A percentile compares a stretch with the other conserved stretches of the same genome.
Conservation (phyloP, 2,113 vertebrate genomes). For the Prinia subflava region DNA sequence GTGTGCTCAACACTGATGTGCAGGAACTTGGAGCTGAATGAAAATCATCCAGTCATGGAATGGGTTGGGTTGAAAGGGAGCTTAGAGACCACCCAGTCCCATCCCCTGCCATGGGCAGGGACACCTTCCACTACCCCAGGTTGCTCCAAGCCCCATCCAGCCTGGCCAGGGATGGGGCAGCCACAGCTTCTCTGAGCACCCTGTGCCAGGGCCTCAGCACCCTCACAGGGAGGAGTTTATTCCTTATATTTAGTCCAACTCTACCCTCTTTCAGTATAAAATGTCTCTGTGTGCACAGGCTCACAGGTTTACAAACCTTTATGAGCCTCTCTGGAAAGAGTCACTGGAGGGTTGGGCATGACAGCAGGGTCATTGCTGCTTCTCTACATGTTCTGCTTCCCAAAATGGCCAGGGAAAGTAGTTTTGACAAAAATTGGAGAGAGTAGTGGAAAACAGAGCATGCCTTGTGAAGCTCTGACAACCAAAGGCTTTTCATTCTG, state of each 20-base stretch:
- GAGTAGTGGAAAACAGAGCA: neutral
- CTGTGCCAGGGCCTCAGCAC: neutral
- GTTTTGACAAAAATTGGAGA: neutral
- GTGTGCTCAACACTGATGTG: fast-evolving
- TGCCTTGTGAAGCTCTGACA: neutral
- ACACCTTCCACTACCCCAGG: fast-evolving
- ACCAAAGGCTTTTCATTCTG: neutral
- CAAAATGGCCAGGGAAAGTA: neutral
- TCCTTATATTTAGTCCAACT: neutral
- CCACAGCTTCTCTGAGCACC: neutral
- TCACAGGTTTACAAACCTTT: neutral
- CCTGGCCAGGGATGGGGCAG: neutral
- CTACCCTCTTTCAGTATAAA: neutral
- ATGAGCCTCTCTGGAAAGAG: neutral
- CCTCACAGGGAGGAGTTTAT: neutral
- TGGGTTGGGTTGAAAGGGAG: neutral
- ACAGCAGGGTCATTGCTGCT: neutral
- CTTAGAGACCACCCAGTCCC: neutral
- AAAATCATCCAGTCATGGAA: neutral
- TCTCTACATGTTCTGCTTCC: neutral
- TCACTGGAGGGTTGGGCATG: fast-evolving
- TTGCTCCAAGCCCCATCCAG: fast-evolving
- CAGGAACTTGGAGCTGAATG: neutral
- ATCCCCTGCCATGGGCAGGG: neutral
- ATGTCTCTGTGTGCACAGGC: fast-evolving